Percentiles rank a stretch among this genome's conserved stretches.
phyloP scores from a whole-genome alignment of 2,797 vertebrate genomes.

The Cynopterus sphinx region DNA sequence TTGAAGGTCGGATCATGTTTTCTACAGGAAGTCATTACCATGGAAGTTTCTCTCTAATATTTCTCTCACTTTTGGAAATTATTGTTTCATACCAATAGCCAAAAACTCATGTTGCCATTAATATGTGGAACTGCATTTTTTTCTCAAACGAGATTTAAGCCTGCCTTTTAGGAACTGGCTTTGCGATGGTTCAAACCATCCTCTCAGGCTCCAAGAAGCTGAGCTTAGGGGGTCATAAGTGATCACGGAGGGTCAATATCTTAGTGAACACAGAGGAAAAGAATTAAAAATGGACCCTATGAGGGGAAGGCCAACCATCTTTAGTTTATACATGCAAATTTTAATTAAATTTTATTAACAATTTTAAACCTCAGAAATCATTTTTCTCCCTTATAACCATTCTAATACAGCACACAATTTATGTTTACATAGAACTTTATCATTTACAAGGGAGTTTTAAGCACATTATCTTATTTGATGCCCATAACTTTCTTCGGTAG shows the following conservation, averaged over 20 bases:
- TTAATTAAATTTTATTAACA: conserved; percentile 1
- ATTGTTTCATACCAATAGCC: conserved; percentile 60
- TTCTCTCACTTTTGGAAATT: conserved; percentile 47
- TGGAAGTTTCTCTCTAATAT: conserved; percentile 76
- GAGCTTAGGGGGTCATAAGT: neutral
- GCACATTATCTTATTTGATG: neutral
- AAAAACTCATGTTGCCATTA: conserved; percentile 28
- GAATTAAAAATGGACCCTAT: neutral
- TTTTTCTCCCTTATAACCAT: neutral
- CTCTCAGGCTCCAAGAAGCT: neutral
- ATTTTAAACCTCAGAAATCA: conserved; percentile 33
- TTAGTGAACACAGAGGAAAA: neutral
- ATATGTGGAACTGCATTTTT: conserved; percentile 35
- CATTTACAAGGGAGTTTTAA: neutral
- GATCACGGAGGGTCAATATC: neutral
- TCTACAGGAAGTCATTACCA: conserved; percentile 75
- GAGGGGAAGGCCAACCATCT: neutral
- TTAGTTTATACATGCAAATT: conserved; percentile 34
- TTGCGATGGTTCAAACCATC: neutral
- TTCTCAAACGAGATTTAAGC: conserved; percentile 13
- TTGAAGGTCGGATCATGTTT: conserved; percentile 93
- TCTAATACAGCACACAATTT: conserved; percentile 18
- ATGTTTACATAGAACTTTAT: conserved; percentile 40
- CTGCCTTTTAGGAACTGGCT: conserved; percentile 28
- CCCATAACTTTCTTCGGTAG: neutral